These are phyloP conservation scores for Prietella phreatophila DNA, from an alignment of 2,113 vertebrate genomes.

Conservation along the genomic window DNA sequence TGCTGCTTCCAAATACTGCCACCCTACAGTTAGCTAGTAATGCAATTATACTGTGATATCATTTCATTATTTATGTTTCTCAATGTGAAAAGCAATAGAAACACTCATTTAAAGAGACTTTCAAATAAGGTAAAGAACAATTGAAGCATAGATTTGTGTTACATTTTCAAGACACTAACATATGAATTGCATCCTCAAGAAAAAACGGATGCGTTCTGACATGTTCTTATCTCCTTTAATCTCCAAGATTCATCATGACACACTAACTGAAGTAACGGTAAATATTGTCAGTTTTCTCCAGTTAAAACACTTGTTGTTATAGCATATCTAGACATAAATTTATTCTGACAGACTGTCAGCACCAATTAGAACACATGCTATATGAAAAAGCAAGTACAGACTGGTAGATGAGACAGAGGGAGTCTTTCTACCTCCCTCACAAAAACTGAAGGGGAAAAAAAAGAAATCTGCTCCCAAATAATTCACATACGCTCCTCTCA, in stretches of 20 bases:
- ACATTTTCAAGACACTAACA: neutral
- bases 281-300: conserved; percentile 16
- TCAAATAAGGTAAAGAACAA: no score
- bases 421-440: conserved; percentile 9
- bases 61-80: neutral
- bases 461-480: conserved; percentile 11
- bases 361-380: conserved; percentile 49
- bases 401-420: conserved; percentile 13
- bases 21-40: neutral
- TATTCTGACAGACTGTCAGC: conserved; percentile 52
- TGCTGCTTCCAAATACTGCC: neutral
- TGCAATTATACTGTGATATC: neutral
- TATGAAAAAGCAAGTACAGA: conserved; percentile 41
- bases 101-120: neutral
- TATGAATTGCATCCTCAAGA: neutral
- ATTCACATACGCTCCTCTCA: conserved; percentile 24
- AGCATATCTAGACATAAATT: conserved; percentile 41
- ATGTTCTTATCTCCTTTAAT: neutral
- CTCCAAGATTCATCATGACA: conserved; percentile 18
- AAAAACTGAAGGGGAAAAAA: neutral
- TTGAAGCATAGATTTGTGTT: neutral
- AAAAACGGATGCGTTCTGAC: neutral
- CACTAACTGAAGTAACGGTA: neutral
- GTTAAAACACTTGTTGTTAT: conserved; percentile 39
- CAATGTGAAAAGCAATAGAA: neutral